These are phyloP conservation scores for Pipistrellus kuhlii DNA, from an alignment of 2,797 vertebrate genomes.

Conservation along the genomic window DNA sequence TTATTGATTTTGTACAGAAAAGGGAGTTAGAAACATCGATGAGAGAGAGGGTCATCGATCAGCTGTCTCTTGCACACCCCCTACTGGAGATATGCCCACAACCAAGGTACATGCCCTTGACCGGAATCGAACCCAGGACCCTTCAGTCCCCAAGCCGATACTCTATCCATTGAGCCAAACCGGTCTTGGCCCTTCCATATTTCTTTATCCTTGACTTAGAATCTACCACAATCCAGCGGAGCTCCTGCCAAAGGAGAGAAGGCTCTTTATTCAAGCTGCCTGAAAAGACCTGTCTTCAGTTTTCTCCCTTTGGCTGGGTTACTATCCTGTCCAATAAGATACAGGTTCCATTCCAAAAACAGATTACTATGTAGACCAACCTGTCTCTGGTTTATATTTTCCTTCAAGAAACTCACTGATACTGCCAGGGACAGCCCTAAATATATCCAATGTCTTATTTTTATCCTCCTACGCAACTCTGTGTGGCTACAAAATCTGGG, in stretches of 20 bases:
- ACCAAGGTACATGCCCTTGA: no score
- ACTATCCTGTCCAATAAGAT: background rate
- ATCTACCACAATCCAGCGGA: slow-evolving; percentile 3
- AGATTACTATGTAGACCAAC: background rate
- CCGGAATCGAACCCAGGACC: no score
- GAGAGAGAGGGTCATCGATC: no score
- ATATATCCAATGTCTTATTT: background rate
- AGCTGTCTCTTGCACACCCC: no score
- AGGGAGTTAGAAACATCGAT: no score
- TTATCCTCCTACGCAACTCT: slow-evolving; percentile 33
- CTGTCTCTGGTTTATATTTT: background rate
- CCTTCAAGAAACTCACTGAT: slow-evolving; percentile 19
- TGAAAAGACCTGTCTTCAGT: background rate
- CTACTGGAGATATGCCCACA: no score
- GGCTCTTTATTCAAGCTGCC: background rate
- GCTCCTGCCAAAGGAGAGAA: background rate
- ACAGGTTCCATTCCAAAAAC: background rate
- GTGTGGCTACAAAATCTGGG: slow-evolving; percentile 28
- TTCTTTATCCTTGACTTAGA: slow-evolving; percentile 55
- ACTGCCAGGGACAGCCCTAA: background rate
- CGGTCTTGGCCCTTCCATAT: background rate
- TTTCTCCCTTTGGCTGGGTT: slow-evolving; percentile 27
- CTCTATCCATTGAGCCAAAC: no score
- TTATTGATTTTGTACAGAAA: no score
- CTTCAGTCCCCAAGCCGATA: no score